Evolutionary conservation across 2,113 vertebrate species (phyloP).

Genomic region (Mixornis gularis): DNA sequence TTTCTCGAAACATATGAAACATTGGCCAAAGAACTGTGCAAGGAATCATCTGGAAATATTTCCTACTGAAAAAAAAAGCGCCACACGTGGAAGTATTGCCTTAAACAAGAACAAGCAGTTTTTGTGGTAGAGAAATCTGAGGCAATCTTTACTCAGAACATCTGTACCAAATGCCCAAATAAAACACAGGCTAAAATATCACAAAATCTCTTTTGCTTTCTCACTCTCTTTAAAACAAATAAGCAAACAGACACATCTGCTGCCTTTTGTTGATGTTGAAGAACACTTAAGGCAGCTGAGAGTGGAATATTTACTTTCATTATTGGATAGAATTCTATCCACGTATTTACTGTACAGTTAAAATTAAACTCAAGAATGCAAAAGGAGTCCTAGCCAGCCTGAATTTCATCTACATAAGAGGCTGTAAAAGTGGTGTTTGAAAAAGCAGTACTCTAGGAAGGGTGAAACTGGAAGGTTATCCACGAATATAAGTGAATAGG

Average conservation of each 20-base stretch:
- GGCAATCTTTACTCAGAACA: background rate
- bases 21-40: background rate
- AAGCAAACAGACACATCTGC: background rate
- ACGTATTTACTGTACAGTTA: constrained; percentile 7
- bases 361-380: constrained; percentile 26
- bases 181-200: background rate
- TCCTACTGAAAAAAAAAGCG: background rate
- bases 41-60: background rate
- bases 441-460: background rate
- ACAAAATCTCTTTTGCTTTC: background rate
- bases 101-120: background rate
- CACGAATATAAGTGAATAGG: background rate
- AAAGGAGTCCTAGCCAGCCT: background rate
- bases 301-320: constrained; percentile 1
- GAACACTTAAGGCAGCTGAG: constrained; percentile 12
- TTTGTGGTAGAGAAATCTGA: background rate
- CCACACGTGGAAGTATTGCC: background rate
- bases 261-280: constrained; percentile 8
- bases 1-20: background rate
- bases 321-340: background rate
- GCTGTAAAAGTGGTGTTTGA: constrained; percentile 22
- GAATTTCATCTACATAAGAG: background rate
- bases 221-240: background rate
- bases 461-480: constrained; percentile 15
- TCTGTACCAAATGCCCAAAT: background rate